Conservation (phyloP, 2,113 vertebrate species). For the Galbula dea region DNA sequence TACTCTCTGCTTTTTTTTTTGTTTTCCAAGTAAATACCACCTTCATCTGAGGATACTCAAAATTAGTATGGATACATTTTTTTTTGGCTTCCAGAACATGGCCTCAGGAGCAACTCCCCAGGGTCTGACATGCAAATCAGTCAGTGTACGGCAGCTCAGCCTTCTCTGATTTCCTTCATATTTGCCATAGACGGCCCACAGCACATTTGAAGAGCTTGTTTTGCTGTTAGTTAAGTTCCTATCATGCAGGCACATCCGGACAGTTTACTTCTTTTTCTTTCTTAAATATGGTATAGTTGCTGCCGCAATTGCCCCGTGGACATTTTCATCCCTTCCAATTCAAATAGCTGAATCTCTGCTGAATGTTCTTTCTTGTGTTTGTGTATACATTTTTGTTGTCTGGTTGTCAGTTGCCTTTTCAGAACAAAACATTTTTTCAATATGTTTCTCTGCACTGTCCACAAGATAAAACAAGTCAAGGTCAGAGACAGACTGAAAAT, state of each 20-base stretch:
- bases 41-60: background rate
- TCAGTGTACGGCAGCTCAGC: background rate
- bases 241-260: background rate
- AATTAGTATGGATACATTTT: background rate
- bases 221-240: background rate
- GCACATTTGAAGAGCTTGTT: background rate
- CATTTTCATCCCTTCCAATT: background rate
- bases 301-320: background rate
- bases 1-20: background rate
- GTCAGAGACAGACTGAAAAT: conserved; percentile 33
- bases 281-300: background rate
- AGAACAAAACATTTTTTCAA: conserved; percentile 12
- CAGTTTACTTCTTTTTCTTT: background rate
- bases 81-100: background rate
- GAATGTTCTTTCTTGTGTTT: background rate
- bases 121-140: background rate
- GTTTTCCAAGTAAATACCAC: background rate
- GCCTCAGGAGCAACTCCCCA: background rate
- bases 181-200: background rate
- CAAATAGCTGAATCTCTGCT: background rate
- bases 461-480: background rate
- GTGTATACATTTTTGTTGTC: background rate
- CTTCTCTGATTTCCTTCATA: background rate
- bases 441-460: conserved; percentile 15
- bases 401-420: conserved; percentile 1